Evolutionary conservation across 1,140 invertebrate species (phyloP), one percentile per base, ranked within the genome.

Genomic region (Polypedilum vanderplanki): DNA sequence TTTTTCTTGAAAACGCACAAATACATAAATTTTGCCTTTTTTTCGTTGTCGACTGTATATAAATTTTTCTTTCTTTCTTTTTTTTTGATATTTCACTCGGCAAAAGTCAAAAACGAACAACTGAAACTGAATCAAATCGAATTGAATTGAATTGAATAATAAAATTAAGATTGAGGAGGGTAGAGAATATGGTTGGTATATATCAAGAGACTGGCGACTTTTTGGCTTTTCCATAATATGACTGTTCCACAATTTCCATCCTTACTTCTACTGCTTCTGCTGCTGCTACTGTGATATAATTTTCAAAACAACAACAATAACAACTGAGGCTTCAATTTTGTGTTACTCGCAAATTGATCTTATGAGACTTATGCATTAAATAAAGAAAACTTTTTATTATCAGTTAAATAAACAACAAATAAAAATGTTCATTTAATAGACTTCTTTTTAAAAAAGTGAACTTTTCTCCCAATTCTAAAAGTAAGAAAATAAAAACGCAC

Each of bases 71-170:
- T 46, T 46, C 15, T 46, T 10, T 46, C 9, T 8, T 46, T 46
- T 15, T 41, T 41, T 4, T 41, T 4, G 5, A 10, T 46, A 8
- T 46, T 10, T 46, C 41, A 10, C 41, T 57, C 46, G n/a, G 46
- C 46, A 57, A 57, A 57, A 57, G 41, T 33, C 24, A 33, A 33
- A 46, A 46, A 9, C 15, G 41, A 46, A 46, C 12, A 57, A 57
- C n/a, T 57, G 46, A 57, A 57, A 57, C 46, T 57, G 46, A 57
- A 57, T 57, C 46, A 57, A 57, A 57, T 57, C 46, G 46, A 57
- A 57, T 57, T 57, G 46, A 12, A 57, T 57, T 57, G 46, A 12
- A 57, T 57, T 57, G 46, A 57, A n/a, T 57, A 57, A n/a, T 57
- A 57, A 57, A 57, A 57, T n/a, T 57, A 57, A 57, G 12, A 57